Conservation (phyloP, 2,797 vertebrate genomes). For the Borostomias antarcticus region DNA sequence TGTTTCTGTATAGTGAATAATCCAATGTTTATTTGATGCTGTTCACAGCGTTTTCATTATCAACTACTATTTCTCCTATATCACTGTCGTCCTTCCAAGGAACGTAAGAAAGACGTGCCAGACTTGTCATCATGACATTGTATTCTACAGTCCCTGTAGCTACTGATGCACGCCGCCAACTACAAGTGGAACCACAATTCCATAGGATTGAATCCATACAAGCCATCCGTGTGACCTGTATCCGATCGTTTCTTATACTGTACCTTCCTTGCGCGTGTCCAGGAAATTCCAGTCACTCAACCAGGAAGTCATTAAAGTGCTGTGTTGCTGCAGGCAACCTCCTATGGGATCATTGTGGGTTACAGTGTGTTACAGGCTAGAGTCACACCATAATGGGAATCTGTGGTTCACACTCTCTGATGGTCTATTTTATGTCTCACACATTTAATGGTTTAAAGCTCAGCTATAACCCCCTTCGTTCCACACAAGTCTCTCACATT, state of each 20-base stretch:
- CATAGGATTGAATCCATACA: too few relatives aligned
- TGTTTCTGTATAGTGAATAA: slow-evolving; percentile 44
- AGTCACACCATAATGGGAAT: slow-evolving; percentile 66
- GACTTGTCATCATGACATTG: too few relatives aligned
- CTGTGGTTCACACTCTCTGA: slow-evolving; percentile 64
- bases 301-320: slow-evolving; percentile 61
- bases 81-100: too few relatives aligned
- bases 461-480: slow-evolving; percentile 48
- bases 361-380: slow-evolving; percentile 62
- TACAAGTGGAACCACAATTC: too few relatives aligned
- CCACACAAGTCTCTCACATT: slow-evolving; percentile 45
- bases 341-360: slow-evolving; percentile 59
- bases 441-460: slow-evolving; percentile 47
- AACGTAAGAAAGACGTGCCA: too few relatives aligned
- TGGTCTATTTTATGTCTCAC: slow-evolving; percentile 65
- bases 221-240: too few relatives aligned
- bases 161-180: too few relatives aligned
- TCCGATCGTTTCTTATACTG: slow-evolving; percentile 6
- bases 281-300: slow-evolving; percentile 55
- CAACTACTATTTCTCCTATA: too few relatives aligned
- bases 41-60: too few relatives aligned
- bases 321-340: slow-evolving; percentile 43
- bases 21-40: slow-evolving; percentile 8
- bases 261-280: slow-evolving; percentile 19
- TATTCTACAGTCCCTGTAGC: too few relatives aligned